phyloP scores from a whole-genome alignment of 2,797 vertebrate genomes.

The Lutjanus campechanus region DNA sequence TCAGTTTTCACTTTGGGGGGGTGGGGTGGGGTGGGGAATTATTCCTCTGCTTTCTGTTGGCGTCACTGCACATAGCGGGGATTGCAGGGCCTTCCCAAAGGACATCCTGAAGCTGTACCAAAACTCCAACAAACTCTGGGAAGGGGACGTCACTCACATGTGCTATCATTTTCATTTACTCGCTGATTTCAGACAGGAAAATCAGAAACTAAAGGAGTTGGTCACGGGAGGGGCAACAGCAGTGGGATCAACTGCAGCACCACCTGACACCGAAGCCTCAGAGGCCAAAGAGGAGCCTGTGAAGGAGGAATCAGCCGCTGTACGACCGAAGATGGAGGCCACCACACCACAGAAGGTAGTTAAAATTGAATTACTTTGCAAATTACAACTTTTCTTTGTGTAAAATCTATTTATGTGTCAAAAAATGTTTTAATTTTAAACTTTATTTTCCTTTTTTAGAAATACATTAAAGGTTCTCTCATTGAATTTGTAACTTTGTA shows the following conservation, averaged over 20 bases:
- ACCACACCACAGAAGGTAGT: slow-evolving; percentile 87
- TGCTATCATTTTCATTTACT: slow-evolving; percentile 60
- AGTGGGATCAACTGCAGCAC: slow-evolving; percentile 53
- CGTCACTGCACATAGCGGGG: background rate
- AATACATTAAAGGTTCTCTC: slow-evolving; percentile 6
- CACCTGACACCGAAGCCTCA: slow-evolving; percentile 67
- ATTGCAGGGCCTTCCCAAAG: slow-evolving; percentile 82
- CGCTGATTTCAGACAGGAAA: slow-evolving; percentile 89
- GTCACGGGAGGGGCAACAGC: slow-evolving; percentile 81
- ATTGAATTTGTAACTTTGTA: slow-evolving; percentile 1
- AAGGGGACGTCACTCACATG: slow-evolving; percentile 13
- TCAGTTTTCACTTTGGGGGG: slow-evolving; percentile 54
- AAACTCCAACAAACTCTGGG: slow-evolving; percentile 15
- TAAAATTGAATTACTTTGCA: background rate
- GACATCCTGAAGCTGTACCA: slow-evolving; percentile 23
- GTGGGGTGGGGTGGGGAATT: slow-evolving; percentile 23
- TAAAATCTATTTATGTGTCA: background rate
- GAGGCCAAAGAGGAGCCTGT: slow-evolving; percentile 82
- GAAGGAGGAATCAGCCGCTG: slow-evolving; percentile 83
- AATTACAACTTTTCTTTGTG: background rate
- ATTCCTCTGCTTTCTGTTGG: slow-evolving; percentile 45
- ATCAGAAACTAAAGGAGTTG: slow-evolving; percentile 94
- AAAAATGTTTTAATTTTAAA: background rate
- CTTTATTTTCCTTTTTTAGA: background rate
- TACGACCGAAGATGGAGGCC: slow-evolving; percentile 83